Evolutionary conservation across 2,797 vertebrate species (phyloP), one percentile per base, ranked within the genome.

Genomic region (Podarcis siculus): DNA sequence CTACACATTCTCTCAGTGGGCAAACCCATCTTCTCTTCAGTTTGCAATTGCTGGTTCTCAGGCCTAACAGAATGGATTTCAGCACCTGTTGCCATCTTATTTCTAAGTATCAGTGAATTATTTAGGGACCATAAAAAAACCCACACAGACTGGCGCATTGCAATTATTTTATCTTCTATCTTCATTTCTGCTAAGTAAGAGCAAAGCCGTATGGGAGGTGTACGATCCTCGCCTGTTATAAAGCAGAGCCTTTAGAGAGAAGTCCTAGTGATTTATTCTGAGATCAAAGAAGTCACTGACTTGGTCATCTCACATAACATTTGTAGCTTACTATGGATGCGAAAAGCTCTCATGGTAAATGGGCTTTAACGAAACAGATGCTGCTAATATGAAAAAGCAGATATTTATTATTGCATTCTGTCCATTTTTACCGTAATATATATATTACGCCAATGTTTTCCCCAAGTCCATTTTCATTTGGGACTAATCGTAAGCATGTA

Each of bases 391-490:
- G 21, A 75, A 58, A 83, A 58, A 73, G 27, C 3, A 49, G 39
- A 82, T 80, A 83, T 32, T 0, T 3, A 13, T 85, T 64, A 86
- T 88, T 89, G 49, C 30, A 35, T 17, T 73, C 2, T 37, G 80
- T 10, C 87, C 1, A 35, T 21, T 13, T 30, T 1, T 32, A 17
- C 61, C 39, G 79, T 78, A 13, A 49, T 49, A 49, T 89, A 10
- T 4, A 61, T 1, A 82, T 2, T 4, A 39, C 79, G 86, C 83
- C 92, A 80, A 87, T 79, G 61, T 45, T 79, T 9, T 39, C 75
- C 37, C 27, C 2, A 12, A 79, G 61, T 85, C 73, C 39, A 55
- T 81, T 94, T 92, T 89, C 35, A 91, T 93, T 94, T 87, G 79
- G 83, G 93, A 95, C 8, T 42, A 76, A 90, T 81, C 89, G 83